Conservation (phyloP, 1,140 invertebrate genomes). For the Adelges cooleyi region DNA sequence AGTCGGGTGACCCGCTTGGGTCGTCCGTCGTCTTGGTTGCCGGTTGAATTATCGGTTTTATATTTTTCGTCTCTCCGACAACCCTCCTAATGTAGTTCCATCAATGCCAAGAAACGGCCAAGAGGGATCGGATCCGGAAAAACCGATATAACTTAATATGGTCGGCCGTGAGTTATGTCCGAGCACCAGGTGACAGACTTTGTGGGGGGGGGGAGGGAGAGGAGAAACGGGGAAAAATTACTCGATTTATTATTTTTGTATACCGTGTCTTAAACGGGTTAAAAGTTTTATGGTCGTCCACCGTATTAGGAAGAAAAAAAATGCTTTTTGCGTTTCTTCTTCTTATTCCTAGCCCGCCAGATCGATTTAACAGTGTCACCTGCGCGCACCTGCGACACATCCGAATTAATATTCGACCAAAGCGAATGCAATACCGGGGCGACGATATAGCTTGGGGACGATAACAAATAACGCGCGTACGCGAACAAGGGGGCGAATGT, state of each 20-base stretch:
- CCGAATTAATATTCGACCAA: too few relatives aligned
- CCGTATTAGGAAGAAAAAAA: too few relatives aligned
- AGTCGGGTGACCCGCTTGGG: background rate
- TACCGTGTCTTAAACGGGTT: background rate
- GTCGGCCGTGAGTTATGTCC: conserved; percentile 7
- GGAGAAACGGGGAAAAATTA: background rate
- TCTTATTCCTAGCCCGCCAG: too few relatives aligned
- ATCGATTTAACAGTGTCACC: too few relatives aligned
- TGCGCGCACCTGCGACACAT: too few relatives aligned
- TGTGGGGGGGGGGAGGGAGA: background rate
- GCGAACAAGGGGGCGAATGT: too few relatives aligned
- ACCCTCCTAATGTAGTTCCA: background rate
- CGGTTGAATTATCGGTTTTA: conserved; percentile 6
- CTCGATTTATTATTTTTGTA: conserved; percentile 1
- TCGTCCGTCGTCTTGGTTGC: background rate
- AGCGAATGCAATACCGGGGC: too few relatives aligned
- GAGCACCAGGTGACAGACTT: conserved; percentile 10
- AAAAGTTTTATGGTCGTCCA: too few relatives aligned
- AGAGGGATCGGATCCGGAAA: background rate
- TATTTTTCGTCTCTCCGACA: background rate
- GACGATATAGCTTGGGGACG: too few relatives aligned
- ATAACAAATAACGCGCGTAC: too few relatives aligned
- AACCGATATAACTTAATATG: background rate
- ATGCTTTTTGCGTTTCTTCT: too few relatives aligned
- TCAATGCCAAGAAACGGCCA: background rate